These are phyloP conservation scores for Brachionus manjavacas DNA, from an alignment of 1,140 invertebrate genomes.

Conservation along the genomic window DNA sequence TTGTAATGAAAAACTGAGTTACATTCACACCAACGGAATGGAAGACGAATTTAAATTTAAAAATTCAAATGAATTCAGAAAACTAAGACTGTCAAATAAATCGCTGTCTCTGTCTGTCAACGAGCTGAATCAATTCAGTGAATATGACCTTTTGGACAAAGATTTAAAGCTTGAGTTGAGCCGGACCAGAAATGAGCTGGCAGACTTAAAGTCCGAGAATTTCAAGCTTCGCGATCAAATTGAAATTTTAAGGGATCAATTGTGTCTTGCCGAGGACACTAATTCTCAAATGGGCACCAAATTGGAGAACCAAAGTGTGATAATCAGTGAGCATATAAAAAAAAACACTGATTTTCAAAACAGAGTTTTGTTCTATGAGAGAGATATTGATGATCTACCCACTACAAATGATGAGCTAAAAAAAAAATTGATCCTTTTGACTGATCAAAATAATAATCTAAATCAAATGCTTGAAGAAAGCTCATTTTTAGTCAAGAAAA, in stretches of 20 bases:
- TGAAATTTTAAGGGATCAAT: neutral
- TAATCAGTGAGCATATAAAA: neutral
- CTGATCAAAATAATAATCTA: neutral
- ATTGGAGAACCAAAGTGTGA: neutral
- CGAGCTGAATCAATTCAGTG: neutral
- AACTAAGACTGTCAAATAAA: neutral
- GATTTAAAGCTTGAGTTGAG: neutral
- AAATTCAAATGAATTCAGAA: neutral
- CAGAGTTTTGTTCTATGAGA: neutral
- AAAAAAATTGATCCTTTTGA: neutral
- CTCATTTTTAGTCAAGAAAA: neutral
- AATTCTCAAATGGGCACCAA: neutral
- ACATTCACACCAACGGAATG: neutral
- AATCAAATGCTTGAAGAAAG: conserved; percentile 2
- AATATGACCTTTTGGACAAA: neutral
- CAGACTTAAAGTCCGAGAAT: neutral
- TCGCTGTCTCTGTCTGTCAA: neutral
- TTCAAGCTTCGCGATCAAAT: neutral
- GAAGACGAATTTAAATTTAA: neutral
- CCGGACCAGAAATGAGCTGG: neutral
- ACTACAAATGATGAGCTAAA: neutral
- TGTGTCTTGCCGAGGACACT: neutral
- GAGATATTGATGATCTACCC: neutral
- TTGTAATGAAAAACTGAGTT: neutral
- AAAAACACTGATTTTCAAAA: neutral